Evolutionary conservation across 2,113 vertebrate genomes (phyloP).

Genomic region (Malurus melanocephalus): DNA sequence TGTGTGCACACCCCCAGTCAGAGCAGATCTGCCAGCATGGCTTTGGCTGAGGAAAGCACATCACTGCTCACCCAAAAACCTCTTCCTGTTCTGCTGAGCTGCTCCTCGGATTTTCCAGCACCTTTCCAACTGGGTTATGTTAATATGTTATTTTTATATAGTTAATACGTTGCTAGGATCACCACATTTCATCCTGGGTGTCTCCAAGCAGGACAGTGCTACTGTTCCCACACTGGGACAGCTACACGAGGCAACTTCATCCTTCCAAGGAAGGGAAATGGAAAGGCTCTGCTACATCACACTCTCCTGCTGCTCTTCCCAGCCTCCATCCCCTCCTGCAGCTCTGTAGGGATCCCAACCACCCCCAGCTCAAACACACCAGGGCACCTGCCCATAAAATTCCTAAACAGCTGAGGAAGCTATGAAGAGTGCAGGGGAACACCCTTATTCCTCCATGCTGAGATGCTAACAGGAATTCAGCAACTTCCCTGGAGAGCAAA

Average conservation of each 20-base stretch:
- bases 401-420: neutral
- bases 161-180: neutral
- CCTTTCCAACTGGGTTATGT: neutral
- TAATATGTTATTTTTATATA: no score
- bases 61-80: neutral
- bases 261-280: neutral
- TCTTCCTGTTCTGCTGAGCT: rapidly evolving
- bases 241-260: rapidly evolving
- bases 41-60: neutral
- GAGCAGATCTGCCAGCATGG: neutral
- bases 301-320: rapidly evolving
- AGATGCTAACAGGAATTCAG: neutral
- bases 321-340: neutral
- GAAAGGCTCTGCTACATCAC: neutral
- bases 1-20: neutral
- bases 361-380: no score
- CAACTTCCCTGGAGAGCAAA: neutral
- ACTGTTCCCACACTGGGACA: neutral
- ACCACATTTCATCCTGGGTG: neutral
- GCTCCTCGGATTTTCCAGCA: neutral
- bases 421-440: rapidly evolving
- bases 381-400: neutral
- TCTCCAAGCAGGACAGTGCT: neutral
- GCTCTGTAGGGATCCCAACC: neutral
- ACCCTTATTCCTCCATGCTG: no score